Percentiles rank a stretch among this genome's conserved stretches.
These are phyloP conservation scores for Lasiurus borealis DNA, from an alignment of 2,113 vertebrate species.

Conservation along the genomic window DNA sequence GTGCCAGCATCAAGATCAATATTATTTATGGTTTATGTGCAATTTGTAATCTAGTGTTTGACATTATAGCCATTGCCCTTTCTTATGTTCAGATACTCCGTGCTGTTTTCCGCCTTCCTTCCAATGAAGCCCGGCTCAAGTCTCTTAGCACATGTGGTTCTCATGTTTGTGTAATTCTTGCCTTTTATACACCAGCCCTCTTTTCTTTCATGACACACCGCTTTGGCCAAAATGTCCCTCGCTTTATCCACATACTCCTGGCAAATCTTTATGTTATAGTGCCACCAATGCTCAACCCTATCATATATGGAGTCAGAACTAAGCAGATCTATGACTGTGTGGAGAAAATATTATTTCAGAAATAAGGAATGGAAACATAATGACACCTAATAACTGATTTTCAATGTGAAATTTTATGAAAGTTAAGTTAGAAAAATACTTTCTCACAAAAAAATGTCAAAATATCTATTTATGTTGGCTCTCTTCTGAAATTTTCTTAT, in stretches of 20 bases:
- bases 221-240: constrained; percentile 61
- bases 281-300: constrained; percentile 78
- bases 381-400: not conserved
- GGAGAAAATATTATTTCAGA: constrained; percentile 47
- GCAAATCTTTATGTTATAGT: constrained; percentile 77
- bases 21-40: constrained; percentile 64
- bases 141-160: constrained; percentile 76
- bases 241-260: constrained; percentile 62
- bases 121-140: constrained; percentile 65
- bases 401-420: not conserved
- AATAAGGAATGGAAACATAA: not conserved
- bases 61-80: constrained; percentile 53
- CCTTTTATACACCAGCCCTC: constrained; percentile 71
- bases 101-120: constrained; percentile 40
- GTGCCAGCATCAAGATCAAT: constrained; percentile 66
- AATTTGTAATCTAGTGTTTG: constrained; percentile 53
- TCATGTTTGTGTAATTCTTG: constrained; percentile 64
- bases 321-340: constrained; percentile 60
- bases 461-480: not conserved
- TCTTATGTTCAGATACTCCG: constrained; percentile 60
- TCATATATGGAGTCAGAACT: constrained; percentile 73
- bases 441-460: not conserved
- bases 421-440: not conserved
- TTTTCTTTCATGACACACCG: constrained; percentile 79
- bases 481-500: not conserved